phyloP scores from a whole-genome alignment of 1,140 invertebrate genomes.

The Drosophila sulfurigaster region DNA sequence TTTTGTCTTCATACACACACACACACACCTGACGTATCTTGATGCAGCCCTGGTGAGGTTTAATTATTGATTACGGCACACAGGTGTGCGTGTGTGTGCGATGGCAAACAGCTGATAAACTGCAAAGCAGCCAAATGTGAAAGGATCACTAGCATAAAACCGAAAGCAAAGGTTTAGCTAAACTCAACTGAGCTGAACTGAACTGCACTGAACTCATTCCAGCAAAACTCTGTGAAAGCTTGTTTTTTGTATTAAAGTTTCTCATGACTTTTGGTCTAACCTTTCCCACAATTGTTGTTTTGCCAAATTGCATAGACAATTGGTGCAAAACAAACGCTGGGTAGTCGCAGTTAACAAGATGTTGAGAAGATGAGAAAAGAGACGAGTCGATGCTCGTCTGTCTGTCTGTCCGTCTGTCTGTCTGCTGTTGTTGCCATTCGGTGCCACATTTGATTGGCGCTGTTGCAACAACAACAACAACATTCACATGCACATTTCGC shows the following conservation, averaged over 20 bases:
- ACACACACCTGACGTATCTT: constrained; percentile 43
- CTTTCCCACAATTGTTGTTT: constrained; percentile 78
- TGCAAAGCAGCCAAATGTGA: constrained; percentile 50
- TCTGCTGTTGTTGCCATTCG: constrained; percentile 13
- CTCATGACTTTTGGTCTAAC: constrained; percentile 76
- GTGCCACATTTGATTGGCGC: constrained; percentile 63
- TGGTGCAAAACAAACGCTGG: constrained; percentile 43
- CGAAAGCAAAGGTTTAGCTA: not conserved
- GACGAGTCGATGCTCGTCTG: no score
- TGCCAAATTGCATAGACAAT: constrained; percentile 74
- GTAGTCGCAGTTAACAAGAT: constrained; percentile 19
- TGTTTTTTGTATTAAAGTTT: constrained; percentile 55
- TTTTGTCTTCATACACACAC: not conserved
- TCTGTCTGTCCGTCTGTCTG: not conserved
- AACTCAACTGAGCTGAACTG: not conserved
- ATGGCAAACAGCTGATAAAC: constrained; percentile 57
- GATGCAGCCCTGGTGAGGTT: constrained; percentile 66
- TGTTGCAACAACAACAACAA: constrained; percentile 28
- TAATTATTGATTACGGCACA: constrained; percentile 80
- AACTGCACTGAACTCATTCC: constrained; percentile 3
- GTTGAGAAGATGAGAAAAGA: constrained; percentile 5
- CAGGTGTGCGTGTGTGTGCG: constrained; percentile 25
- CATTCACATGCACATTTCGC: constrained; percentile 40
- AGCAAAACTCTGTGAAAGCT: constrained; percentile 36
- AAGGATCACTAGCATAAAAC: constrained; percentile 47